Evolutionary conservation across 1,140 invertebrate species (phyloP).

Genomic region (Plectrocnemia conspersa): DNA sequence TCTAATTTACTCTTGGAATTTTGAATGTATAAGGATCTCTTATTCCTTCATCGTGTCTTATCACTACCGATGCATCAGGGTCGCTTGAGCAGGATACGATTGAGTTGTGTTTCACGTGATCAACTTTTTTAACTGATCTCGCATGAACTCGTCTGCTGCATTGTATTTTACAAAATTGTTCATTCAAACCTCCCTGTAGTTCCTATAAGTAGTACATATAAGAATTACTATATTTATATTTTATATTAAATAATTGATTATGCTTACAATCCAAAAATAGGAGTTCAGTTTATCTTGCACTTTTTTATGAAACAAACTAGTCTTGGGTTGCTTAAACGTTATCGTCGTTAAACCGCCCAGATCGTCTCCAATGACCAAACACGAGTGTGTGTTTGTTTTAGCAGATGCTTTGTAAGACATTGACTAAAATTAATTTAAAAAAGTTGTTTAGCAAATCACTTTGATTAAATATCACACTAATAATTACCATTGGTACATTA

Average conservation of each 20-base stretch:
- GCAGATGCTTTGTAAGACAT: slow-evolving; percentile 37
- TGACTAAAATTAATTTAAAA: slow-evolving; percentile 32
- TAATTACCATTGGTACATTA: slow-evolving; percentile 38
- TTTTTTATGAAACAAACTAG: slow-evolving; percentile 43
- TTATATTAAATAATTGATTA: not conserved
- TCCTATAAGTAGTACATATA: slow-evolving; percentile 38
- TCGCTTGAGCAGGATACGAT: slow-evolving; percentile 46
- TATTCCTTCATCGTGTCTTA: slow-evolving; percentile 39
- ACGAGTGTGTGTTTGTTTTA: slow-evolving; percentile 31
- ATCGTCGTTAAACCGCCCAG: slow-evolving; percentile 43
- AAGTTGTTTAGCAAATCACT: slow-evolving; percentile 4
- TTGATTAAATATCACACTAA: slow-evolving; percentile 4
- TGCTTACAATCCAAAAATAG: slow-evolving; percentile 48
- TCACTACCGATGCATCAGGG: slow-evolving; percentile 41
- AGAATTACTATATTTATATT: slow-evolving; percentile 12
- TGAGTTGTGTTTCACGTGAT: slow-evolving; percentile 39
- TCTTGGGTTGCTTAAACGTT: slow-evolving; percentile 44
- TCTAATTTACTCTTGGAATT: slow-evolving; percentile 39
- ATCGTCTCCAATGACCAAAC: slow-evolving; percentile 45
- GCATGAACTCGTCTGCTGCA: slow-evolving; percentile 39
- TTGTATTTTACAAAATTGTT: slow-evolving; percentile 41
- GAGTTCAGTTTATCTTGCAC: slow-evolving; percentile 44
- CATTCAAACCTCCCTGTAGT: slow-evolving; percentile 39
- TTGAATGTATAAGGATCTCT: slow-evolving; percentile 43
- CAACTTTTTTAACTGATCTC: slow-evolving; percentile 39